Evolutionary conservation across 2,797 vertebrate species (phyloP).

Genomic region (Lepilemur ruficaudatus): DNA sequence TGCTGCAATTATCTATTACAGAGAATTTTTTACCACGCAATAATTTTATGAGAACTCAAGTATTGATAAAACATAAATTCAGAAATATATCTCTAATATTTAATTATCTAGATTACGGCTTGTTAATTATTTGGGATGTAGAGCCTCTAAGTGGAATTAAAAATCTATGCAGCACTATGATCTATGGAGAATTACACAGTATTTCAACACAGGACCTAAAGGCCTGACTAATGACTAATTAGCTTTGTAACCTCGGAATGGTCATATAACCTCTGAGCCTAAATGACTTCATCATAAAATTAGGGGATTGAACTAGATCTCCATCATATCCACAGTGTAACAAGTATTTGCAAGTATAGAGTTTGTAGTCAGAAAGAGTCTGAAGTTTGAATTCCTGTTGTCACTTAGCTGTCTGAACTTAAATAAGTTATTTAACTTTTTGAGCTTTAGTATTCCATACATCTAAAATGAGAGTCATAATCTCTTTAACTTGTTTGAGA

Average conservation of each 20-base stretch:
- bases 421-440: not conserved
- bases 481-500: not conserved
- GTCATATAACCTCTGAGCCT: not conserved
- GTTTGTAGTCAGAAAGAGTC: not conserved
- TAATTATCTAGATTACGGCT: slow-evolving; percentile 28
- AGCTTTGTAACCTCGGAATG: not conserved
- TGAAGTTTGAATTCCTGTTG: not conserved
- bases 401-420: not conserved
- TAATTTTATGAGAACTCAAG: slow-evolving; percentile 14
- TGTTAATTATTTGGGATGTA: not conserved
- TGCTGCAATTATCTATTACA: not conserved
- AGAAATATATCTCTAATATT: slow-evolving; percentile 16
- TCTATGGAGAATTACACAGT: not conserved
- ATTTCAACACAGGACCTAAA: not conserved
- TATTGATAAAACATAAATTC: not conserved
- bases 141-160: not conserved
- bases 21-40: not conserved
- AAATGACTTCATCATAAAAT: not conserved
- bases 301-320: not conserved
- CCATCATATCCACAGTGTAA: not conserved
- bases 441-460: not conserved
- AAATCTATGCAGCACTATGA: not conserved
- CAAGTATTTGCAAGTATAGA: not conserved
- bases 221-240: not conserved
- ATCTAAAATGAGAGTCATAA: not conserved